These are phyloP conservation scores for Platysteira castanea DNA, from an alignment of 2,113 vertebrate genomes.

Conservation along the genomic window DNA sequence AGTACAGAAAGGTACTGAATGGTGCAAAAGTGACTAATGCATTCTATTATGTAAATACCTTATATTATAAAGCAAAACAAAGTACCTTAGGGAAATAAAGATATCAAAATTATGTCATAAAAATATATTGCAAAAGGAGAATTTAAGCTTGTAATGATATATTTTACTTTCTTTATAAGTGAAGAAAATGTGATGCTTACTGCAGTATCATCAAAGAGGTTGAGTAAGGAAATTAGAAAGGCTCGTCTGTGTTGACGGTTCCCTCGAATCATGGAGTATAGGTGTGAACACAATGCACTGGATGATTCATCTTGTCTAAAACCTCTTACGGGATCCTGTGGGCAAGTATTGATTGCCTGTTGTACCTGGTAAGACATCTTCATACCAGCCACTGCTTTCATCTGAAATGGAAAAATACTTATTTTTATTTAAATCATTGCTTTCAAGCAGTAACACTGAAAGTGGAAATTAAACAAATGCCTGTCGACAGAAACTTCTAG, in stretches of 20 bases:
- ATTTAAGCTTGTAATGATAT: not conserved
- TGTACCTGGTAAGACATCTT: conserved; percentile 99
- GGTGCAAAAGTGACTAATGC: not conserved
- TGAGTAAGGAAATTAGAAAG: conserved; percentile 95
- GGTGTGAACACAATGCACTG: conserved; percentile 89
- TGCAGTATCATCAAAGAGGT: conserved; percentile 95
- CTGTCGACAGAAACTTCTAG: not conserved
- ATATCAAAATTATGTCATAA: not conserved
- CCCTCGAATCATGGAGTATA: conserved; percentile 93
- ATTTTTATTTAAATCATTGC: not conserved
- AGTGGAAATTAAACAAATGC: not conserved
- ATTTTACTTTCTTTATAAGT: conserved; percentile 12
- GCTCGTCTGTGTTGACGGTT: conserved; percentile 97
- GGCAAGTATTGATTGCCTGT: conserved; percentile 85
- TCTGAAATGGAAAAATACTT: conserved; percentile 74
- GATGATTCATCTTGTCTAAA: conserved; percentile 91
- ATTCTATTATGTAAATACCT: not conserved
- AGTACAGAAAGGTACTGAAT: not conserved
- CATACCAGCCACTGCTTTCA: conserved; percentile 99
- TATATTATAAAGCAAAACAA: not conserved
- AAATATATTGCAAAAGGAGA: not conserved
- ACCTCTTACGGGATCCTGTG: conserved; percentile 84
- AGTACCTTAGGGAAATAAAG: not conserved
- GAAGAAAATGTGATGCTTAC: conserved; percentile 76
- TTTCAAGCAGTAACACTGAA: not conserved